Evolutionary conservation across 2,888 invertebrate species (phyloP), one percentile per base, ranked within the genome.

Genomic region (Tetheella fluctuosa): DNA sequence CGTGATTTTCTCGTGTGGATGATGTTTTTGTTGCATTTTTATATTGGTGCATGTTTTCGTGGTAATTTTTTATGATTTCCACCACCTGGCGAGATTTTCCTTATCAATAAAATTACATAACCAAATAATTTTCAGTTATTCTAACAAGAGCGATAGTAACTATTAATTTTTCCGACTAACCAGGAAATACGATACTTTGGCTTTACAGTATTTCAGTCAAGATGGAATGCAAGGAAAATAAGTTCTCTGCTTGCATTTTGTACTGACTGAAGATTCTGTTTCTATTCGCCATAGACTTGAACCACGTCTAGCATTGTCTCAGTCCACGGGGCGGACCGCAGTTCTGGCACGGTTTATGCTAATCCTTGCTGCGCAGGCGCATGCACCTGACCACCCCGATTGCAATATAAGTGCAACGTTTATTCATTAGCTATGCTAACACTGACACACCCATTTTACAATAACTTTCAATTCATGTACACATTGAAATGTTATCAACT

Each of bases 311-410:
- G 59, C 67, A 64, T 59, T 68, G 66, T 57, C 58, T 23, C 52
- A 39, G 54, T 68, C 69, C 68, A 65, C 68, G 73, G 80, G 78
- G 82, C 84, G 80, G 80, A 62, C 70, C 81, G 71, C 68, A 70
- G 71, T 70, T 59, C 67, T 63, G 59, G 81, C 89, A 88, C 85
- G 88, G 81, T 84, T 84, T 90, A 91, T 91, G 90, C 85, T 85
- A 91, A 90, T 90, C 73, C 61, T 65, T 64, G 60, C 73, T 67
- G 68, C 64, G 73, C 68, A 48, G 58, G 67, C 65, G 61, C 39
- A 39, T 39, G 39, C 70, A 63, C 73, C 77, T 87, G 89, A 86
- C 90, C 89, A 86, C 85, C 85, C 82, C 78, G 71, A 73, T 48
- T 48, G 48, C 48, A 48, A n/a, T 48, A n/a, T 48, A 20, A 59